Evolutionary conservation across 2,113 vertebrate species (phyloP).

Genomic region (Myiopsitta monachus): DNA sequence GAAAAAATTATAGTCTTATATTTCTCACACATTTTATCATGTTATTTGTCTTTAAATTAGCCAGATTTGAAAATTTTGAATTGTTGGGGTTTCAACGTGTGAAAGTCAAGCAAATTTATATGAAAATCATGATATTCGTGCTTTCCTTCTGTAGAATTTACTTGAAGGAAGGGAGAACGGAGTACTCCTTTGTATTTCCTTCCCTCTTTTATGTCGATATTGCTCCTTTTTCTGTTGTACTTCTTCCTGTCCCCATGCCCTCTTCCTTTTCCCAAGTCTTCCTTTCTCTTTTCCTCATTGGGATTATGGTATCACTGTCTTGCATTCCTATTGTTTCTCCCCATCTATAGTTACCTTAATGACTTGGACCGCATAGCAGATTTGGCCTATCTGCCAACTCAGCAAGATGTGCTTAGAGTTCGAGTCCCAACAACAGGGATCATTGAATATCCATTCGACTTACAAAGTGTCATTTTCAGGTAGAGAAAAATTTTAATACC

Average conservation of each 20-base stretch:
- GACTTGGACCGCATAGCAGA: constrained; percentile 81
- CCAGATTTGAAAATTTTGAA: background rate
- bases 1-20: background rate
- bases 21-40: background rate
- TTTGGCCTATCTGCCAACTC: constrained; percentile 78
- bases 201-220: background rate
- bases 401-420: constrained; percentile 83
- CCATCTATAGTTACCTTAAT: constrained; percentile 78
- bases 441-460: constrained; percentile 90
- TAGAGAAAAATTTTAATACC: constrained; percentile 64
- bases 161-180: background rate
- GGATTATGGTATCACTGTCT: constrained; percentile 42
- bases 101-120: background rate
- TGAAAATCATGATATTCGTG: background rate
- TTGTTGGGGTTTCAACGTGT: background rate
- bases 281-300: background rate
- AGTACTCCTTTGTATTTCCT: background rate
- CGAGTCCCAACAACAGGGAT: constrained; percentile 84
- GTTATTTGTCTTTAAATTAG: background rate
- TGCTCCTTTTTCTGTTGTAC: background rate
- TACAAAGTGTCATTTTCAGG: constrained; percentile 96
- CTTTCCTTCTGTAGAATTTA: background rate
- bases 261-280: background rate
- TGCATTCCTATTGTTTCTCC: constrained; percentile 62
- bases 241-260: background rate